Evolutionary conservation across 2,113 vertebrate genomes (phyloP).

Genomic region (Etheostoma spectabile): DNA sequence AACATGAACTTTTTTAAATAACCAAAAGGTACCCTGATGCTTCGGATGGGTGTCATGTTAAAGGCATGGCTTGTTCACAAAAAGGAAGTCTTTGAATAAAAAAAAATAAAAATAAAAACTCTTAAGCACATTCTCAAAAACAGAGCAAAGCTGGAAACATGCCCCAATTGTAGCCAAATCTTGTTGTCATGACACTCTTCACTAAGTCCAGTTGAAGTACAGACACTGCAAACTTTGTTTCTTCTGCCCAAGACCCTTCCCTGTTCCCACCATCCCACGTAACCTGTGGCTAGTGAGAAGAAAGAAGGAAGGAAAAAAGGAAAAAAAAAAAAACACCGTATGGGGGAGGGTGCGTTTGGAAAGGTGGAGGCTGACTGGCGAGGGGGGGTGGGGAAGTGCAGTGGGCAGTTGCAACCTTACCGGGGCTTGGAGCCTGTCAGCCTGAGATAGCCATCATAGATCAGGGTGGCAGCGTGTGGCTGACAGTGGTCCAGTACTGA

Average conservation of each 20-base stretch:
- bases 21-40: conserved; percentile 9
- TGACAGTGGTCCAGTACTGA: conserved; percentile 87
- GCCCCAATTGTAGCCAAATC: conserved; percentile 35
- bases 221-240: conserved; percentile 71
- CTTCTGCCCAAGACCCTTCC: conserved; percentile 40
- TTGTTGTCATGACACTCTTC: background rate
- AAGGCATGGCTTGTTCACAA: conserved; percentile 54
- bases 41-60: conserved; percentile 41
- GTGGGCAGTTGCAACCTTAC: conserved; percentile 88
- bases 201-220: conserved; percentile 59
- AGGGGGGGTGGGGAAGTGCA: conserved; percentile 6
- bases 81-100: background rate
- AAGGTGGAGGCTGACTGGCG: conserved; percentile 30
- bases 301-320: background rate
- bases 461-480: conserved; percentile 86
- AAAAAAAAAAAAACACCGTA: background rate
- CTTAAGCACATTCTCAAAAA: background rate
- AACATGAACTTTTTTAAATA: background rate
- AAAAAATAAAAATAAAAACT: no score
- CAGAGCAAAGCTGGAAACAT: conserved; percentile 26
- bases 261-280: conserved; percentile 74
- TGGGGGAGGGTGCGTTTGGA: conserved; percentile 2
- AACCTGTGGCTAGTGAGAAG: conserved; percentile 31
- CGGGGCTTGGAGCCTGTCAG: conserved; percentile 91
- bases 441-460: conserved; percentile 89